A percentile compares a stretch with the other conserved stretches of the same genome.
Evolutionary conservation across 2,888 invertebrate genomes (phyloP).

Genomic region (Cryptophagus acutangulus): DNA sequence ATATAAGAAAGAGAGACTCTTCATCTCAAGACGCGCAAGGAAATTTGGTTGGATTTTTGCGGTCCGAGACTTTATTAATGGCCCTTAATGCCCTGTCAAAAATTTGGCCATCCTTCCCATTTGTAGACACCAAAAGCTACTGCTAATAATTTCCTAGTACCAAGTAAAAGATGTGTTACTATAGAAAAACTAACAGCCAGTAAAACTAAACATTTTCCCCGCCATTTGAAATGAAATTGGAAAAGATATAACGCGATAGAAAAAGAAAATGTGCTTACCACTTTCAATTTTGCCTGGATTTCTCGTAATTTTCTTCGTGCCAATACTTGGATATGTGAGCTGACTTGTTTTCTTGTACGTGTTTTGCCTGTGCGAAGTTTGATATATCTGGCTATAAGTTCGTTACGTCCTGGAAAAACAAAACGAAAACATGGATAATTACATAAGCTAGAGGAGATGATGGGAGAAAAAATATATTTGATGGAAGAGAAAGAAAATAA

Average conservation of each 20-base stretch:
- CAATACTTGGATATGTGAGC: constrained; percentile 99
- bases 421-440: constrained; percentile 3
- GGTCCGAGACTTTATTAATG: too few species aligned
- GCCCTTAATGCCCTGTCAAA: too few species aligned
- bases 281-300: constrained; percentile 97
- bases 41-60: too few species aligned
- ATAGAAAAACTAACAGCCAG: too few species aligned
- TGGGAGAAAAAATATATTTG: constrained; percentile 5
- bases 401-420: constrained; percentile 90
- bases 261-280: constrained; percentile 66
- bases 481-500: background rate
- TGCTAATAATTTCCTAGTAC: too few species aligned
- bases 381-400: constrained; percentile 99
- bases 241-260: background rate
- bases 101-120: too few species aligned
- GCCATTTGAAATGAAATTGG: too few species aligned
- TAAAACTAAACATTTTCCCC: too few species aligned
- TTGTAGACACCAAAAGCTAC: too few species aligned
- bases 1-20: too few species aligned
- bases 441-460: background rate
- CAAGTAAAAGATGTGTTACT: too few species aligned
- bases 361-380: constrained; percentile 99
- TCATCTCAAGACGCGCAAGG: too few species aligned
- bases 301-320: constrained; percentile 97
- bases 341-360: constrained; percentile 98